phyloP scores from a whole-genome alignment of 2,797 vertebrate species.

The Rhinichthys osculus region DNA sequence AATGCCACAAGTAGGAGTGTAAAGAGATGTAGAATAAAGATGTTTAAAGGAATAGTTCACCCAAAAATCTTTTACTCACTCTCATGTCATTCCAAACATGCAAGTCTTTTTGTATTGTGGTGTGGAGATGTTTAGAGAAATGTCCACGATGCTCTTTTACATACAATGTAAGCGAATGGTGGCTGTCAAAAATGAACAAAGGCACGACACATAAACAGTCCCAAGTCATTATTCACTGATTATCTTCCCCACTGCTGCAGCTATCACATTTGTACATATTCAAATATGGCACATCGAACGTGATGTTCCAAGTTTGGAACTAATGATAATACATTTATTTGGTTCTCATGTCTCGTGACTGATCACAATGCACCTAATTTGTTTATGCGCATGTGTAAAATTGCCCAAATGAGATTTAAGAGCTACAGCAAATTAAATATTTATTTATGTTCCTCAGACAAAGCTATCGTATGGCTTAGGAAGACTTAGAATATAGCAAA shows the following conservation, averaged over 20 bases:
- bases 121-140: not conserved
- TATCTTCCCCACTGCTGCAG: not conserved
- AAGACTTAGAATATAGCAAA: not conserved
- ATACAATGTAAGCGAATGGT: not conserved
- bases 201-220: not conserved
- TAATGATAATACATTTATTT: not conserved
- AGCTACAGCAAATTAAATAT: not conserved
- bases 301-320: not conserved
- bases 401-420: not conserved
- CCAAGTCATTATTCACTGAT: not conserved
- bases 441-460: not conserved
- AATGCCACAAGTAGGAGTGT: conserved; percentile 51
- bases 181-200: not conserved
- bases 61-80: not conserved
- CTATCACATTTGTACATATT: no score
- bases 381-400: not conserved
- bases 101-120: not conserved
- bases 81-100: not conserved
- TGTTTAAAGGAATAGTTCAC: not conserved
- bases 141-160: not conserved
- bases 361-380: not conserved
- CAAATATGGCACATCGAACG: not conserved
- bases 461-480: not conserved
- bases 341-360: not conserved
- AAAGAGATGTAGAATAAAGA: conserved; percentile 20